These are phyloP conservation scores for Odontothrips loti DNA, from an alignment of 2,888 invertebrate genomes.

Conservation along the genomic window DNA sequence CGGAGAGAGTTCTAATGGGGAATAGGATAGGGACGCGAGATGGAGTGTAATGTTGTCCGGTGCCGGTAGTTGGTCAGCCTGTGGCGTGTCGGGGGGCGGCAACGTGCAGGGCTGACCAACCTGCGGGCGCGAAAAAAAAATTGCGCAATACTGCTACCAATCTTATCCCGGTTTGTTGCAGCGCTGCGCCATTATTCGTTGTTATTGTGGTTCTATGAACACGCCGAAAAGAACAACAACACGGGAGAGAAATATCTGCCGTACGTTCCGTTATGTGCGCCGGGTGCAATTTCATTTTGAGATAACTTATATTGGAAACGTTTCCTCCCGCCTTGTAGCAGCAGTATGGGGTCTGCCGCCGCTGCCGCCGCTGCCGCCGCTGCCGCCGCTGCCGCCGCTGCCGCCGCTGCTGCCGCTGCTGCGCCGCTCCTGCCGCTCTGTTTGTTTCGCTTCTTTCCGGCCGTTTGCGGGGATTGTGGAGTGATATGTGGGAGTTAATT, in stretches of 20 bases:
- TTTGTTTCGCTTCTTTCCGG: constrained; percentile 14
- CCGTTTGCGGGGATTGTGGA: constrained; percentile 24
- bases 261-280: constrained; percentile 5
- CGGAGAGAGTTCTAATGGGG: constrained; percentile 5
- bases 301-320: constrained; percentile 26
- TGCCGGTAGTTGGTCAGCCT: too few relatives aligned
- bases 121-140: too few relatives aligned
- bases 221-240: not conserved
- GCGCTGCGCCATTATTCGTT: too few relatives aligned
- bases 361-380: not conserved
- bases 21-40: not conserved
- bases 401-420: not conserved
- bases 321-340: not conserved
- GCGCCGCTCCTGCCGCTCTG: not conserved
- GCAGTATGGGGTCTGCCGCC: not conserved
- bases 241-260: not conserved
- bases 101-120: too few relatives aligned
- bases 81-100: too few relatives aligned
- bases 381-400: not conserved
- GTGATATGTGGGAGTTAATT: constrained; percentile 26
- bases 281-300: constrained; percentile 5
- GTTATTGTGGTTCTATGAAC: too few relatives aligned
- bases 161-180: too few relatives aligned
- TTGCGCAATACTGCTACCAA: too few relatives aligned
- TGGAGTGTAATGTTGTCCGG: not conserved